A percentile compares a stretch with the other conserved stretches of the same genome.
These are phyloP conservation scores for Eleutherodactylus coqui DNA, from an alignment of 2,797 vertebrate genomes.

Conservation along the genomic window DNA sequence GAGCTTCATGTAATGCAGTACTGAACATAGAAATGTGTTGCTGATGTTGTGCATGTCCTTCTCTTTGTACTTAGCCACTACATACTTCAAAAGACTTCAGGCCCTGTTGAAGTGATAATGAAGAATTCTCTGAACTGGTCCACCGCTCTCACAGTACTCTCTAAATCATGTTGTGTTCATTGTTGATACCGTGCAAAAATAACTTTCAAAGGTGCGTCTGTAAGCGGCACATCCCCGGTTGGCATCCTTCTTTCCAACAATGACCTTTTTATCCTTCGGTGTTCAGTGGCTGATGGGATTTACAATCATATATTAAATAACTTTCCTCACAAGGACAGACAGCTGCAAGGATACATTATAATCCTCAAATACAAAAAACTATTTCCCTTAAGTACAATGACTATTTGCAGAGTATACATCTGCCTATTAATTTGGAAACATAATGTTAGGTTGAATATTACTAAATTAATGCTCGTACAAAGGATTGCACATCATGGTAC, in stretches of 20 bases:
- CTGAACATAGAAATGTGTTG: conserved; percentile 29
- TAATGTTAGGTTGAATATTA: background rate
- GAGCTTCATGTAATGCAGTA: background rate
- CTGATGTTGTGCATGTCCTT: conserved; percentile 33
- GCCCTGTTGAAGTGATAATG: conserved; percentile 43
- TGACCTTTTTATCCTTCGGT: conserved; percentile 22
- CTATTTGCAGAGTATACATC: conserved; percentile 37
- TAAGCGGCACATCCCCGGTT: no score
- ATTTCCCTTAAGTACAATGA: conserved; percentile 21
- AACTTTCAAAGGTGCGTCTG: conserved; percentile 42
- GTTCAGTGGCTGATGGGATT: conserved; percentile 29
- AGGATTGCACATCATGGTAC: background rate
- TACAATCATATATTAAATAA: conserved; percentile 48
- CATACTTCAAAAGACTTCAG: conserved; percentile 33
- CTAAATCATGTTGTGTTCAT: conserved; percentile 25
- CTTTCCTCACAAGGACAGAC: conserved; percentile 23
- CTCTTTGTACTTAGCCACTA: conserved; percentile 18
- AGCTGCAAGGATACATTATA: conserved; percentile 45
- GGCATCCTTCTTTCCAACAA: no score
- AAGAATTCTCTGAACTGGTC: conserved; percentile 42
- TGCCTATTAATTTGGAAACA: conserved; percentile 24
- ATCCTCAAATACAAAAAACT: conserved; percentile 48
- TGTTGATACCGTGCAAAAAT: conserved; percentile 9
- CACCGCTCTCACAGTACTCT: conserved; percentile 3
- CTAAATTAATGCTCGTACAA: background rate